phyloP scores from a whole-genome alignment of 2,113 vertebrate genomes.

The Toxotes chatareus region DNA sequence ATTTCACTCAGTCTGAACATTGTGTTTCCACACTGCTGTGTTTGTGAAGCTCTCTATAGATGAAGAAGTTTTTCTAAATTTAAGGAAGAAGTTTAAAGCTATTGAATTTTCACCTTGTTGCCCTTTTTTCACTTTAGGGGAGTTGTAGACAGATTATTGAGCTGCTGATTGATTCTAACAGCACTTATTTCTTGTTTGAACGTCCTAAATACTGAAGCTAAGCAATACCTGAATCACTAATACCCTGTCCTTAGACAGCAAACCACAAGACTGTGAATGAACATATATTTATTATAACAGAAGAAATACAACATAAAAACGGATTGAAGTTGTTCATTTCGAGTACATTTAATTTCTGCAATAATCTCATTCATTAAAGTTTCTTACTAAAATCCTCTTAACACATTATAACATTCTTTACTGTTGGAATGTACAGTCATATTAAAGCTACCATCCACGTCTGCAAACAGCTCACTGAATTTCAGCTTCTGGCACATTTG shows the following conservation, averaged over 20 bases:
- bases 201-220: neutral
- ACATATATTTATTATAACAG: neutral
- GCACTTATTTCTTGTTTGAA: neutral
- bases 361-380: neutral
- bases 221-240: neutral
- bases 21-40: neutral
- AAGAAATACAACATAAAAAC: neutral
- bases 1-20: neutral
- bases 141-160: constrained; percentile 2
- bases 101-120: neutral
- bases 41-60: neutral
- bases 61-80: neutral
- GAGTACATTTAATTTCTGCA: neutral
- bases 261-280: neutral
- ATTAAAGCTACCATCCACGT: neutral
- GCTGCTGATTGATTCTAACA: constrained; percentile 21
- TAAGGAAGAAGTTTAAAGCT: neutral
- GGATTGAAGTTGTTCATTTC: neutral
- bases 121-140: neutral
- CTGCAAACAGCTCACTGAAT: constrained; percentile 5
- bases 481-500: constrained; percentile 35
- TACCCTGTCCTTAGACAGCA: neutral
- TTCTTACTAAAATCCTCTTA: neutral
- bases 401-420: neutral
- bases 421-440: neutral